These are phyloP conservation scores for Hermetia illucens DNA, from an alignment of 1,140 invertebrate species.

Conservation along the genomic window DNA sequence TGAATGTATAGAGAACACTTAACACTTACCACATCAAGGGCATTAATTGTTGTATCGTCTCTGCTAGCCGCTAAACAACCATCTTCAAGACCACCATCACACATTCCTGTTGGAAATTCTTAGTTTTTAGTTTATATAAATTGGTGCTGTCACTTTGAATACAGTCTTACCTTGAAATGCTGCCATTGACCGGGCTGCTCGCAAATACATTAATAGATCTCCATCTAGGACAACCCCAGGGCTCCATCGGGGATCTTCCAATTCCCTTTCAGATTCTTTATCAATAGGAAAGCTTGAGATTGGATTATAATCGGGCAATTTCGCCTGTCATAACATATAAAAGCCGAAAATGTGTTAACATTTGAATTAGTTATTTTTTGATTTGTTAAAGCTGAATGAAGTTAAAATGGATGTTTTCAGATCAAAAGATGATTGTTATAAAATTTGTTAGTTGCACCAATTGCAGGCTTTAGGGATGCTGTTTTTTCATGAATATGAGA, in stretches of 20 bases:
- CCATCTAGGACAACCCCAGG: constrained; percentile 81
- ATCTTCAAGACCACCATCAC: constrained; percentile 94
- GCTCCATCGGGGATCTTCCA: constrained; percentile 85
- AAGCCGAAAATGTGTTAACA: background rate
- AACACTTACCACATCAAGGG: constrained; percentile 68
- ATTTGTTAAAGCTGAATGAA: background rate
- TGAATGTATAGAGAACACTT: background rate
- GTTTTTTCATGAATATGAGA: background rate
- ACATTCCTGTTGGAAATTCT: constrained; percentile 57
- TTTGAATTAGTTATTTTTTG: background rate
- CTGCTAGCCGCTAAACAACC: constrained; percentile 89
- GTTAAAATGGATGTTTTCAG: constrained; percentile 6
- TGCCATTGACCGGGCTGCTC: constrained; percentile 88
- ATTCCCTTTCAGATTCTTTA: constrained; percentile 31
- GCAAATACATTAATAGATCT: constrained; percentile 93
- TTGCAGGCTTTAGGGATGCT: background rate
- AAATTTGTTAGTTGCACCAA: background rate
- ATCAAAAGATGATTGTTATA: constrained; percentile 9
- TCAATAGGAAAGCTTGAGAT: constrained; percentile 32
- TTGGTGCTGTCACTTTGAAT: background rate
- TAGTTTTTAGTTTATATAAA: background rate
- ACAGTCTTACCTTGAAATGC: constrained; percentile 48
- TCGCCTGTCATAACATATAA: constrained; percentile 18
- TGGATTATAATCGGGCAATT: constrained; percentile 34
- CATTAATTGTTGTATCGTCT: constrained; percentile 97